Conservation (phyloP, 2,888 invertebrate species). For the Iphiclides podalirius region DNA sequence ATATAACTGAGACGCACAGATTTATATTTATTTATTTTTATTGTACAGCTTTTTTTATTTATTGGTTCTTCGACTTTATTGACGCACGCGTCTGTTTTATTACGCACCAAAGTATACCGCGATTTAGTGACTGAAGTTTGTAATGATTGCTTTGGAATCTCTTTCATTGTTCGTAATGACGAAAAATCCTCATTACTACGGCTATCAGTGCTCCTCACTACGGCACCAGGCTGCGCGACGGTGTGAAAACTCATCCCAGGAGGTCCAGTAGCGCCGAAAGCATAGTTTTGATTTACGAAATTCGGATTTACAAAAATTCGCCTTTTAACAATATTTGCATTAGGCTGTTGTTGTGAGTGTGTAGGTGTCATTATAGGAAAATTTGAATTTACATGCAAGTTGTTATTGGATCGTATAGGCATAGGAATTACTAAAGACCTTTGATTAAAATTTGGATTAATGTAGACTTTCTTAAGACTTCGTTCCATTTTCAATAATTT, state of each 20-base stretch:
- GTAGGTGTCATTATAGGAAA: slow-evolving; percentile 40
- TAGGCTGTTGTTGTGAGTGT: slow-evolving; percentile 25
- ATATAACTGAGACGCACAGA: slow-evolving; percentile 50
- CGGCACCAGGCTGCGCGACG: not conserved
- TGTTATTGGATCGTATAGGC: slow-evolving; percentile 24
- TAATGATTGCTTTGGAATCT: not conserved
- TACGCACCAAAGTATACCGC: slow-evolving; percentile 27
- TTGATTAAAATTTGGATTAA: slow-evolving; percentile 68
- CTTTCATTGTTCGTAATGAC: not conserved
- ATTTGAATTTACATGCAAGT: slow-evolving; percentile 58
- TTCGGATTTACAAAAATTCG: slow-evolving; percentile 75
- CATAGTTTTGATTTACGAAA: slow-evolving; percentile 42
- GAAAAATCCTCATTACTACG: too few relatives aligned
- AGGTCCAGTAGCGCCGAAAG: not conserved
- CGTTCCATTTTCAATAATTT: slow-evolving; percentile 34
- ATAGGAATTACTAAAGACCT: slow-evolving; percentile 20
- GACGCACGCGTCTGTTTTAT: slow-evolving; percentile 6
- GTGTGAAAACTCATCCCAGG: not conserved
- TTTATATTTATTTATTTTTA: slow-evolving; percentile 66
- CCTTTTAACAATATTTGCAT: slow-evolving; percentile 32
- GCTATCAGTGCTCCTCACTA: too few relatives aligned
- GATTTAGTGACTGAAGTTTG: slow-evolving; percentile 24
- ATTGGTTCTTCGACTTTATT: slow-evolving; percentile 28
- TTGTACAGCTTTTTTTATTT: slow-evolving; percentile 34
- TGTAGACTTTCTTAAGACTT: slow-evolving; percentile 50